Conservation (phyloP, 1,140 invertebrate species). For the Pseudoatta argentina region DNA sequence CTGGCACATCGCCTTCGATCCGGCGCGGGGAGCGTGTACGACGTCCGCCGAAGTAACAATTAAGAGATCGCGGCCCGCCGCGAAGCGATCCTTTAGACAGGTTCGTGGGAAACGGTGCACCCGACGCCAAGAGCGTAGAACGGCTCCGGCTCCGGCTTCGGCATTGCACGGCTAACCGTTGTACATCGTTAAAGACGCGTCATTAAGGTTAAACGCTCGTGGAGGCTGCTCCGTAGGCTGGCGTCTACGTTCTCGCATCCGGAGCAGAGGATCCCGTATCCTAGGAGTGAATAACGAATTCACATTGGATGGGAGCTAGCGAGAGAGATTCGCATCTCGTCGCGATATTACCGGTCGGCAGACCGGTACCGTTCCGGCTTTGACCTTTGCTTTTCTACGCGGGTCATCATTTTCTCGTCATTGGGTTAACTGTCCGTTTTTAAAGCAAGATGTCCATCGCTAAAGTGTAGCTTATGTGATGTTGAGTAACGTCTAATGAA, state of each 20-base stretch:
- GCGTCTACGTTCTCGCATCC: conserved; percentile 62
- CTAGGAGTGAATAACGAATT: conserved; percentile 72
- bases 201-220: conserved; percentile 85
- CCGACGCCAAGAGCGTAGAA: conserved; percentile 77
- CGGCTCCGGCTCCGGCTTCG: conserved; percentile 72
- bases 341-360: conserved; percentile 32
- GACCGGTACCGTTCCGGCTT: conserved; percentile 54
- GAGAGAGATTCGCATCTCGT: conserved; percentile 11
- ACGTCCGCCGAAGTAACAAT: conserved; percentile 79
- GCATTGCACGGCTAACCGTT: conserved; percentile 74
- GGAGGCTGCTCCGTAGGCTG: conserved; percentile 70
- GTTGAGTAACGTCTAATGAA: conserved; percentile 3
- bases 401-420: conserved; percentile 63
- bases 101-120: conserved; percentile 81
- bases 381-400: conserved; percentile 63
- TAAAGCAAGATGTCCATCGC: conserved; percentile 7
- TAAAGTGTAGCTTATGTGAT: conserved; percentile 1
- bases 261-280: conserved; percentile 62
- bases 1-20: background rate
- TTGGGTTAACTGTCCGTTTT: conserved; percentile 24
- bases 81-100: conserved; percentile 68
- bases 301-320: conserved; percentile 32
- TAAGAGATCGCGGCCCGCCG: conserved; percentile 80
- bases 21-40: conserved; percentile 39
- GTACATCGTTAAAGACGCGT: conserved; percentile 85